phyloP scores from a whole-genome alignment of 37 sponge, comb jelly and placozoan genomes.

The Beroe ovata region DNA sequence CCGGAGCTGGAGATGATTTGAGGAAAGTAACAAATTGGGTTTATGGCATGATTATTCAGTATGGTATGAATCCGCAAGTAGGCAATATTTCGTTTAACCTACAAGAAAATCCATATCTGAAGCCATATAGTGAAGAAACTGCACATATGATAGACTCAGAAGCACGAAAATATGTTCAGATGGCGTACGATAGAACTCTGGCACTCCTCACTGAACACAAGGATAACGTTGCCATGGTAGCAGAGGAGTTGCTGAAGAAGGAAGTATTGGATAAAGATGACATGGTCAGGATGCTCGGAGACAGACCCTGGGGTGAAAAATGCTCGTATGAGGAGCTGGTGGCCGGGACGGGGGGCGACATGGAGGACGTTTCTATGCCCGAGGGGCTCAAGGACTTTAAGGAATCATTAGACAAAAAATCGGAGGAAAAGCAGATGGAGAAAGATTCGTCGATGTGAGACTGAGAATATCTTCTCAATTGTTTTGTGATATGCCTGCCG shows the following conservation, averaged over 20 bases:
- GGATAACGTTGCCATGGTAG: constrained; percentile 79
- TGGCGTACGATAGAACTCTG: constrained; percentile 54
- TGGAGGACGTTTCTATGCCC: constrained; percentile 46
- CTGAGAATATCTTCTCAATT: too few species aligned
- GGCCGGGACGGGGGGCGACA: constrained; percentile 76
- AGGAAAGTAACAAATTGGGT: constrained; percentile 87
- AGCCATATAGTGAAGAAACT: constrained; percentile 98
- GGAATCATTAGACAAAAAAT: background rate
- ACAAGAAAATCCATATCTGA: constrained; percentile 63
- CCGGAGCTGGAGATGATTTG: constrained; percentile 95
- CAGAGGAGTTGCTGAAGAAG: constrained; percentile 81
- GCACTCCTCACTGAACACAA: constrained; percentile 72
- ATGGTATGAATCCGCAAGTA: constrained; percentile 89
- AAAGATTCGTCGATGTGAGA: background rate
- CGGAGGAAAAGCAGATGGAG: background rate
- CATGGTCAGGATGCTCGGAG: constrained; percentile 89
- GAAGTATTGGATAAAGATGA: constrained; percentile 93
- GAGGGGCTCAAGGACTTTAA: constrained; percentile 21
- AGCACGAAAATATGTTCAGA: constrained; percentile 45
- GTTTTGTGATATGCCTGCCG: too few species aligned
- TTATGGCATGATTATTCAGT: constrained; percentile 90
- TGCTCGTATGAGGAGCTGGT: constrained; percentile 98
- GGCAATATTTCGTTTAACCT: constrained; percentile 96
- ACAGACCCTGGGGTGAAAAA: constrained; percentile 91
- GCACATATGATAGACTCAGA: constrained; percentile 87